Evolutionary conservation across 37 sponge, comb jelly and placozoan species (phyloP).

Genomic region (Oscarella lobularis): DNA sequence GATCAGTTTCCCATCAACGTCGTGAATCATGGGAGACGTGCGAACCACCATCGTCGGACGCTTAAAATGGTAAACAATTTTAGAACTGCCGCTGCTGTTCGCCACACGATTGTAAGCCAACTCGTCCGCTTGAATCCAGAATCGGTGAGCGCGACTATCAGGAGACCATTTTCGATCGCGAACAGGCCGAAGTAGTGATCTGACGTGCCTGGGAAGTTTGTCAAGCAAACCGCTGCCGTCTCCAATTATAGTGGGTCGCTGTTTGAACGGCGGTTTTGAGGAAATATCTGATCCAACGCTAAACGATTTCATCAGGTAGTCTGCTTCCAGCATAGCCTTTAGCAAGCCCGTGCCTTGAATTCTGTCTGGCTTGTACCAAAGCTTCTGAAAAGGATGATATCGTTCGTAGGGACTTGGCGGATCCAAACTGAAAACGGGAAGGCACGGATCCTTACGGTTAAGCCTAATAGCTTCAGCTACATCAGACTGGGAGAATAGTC

Average conservation of each 20-base stretch:
- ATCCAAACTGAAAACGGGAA: slow-evolving; percentile 44
- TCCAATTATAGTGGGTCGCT: slow-evolving; percentile 25
- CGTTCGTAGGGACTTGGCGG: slow-evolving; percentile 25
- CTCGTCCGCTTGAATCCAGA: slow-evolving; percentile 65
- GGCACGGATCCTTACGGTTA: background rate
- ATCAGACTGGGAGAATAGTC: slow-evolving; percentile 32
- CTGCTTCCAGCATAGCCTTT: slow-evolving; percentile 48
- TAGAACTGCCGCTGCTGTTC: background rate
- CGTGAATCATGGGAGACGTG: slow-evolving; percentile 26
- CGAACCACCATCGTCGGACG: slow-evolving; percentile 26
- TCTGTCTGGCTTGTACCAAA: slow-evolving; percentile 21
- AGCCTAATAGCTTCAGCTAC: slow-evolving; percentile 26
- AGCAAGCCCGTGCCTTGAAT: slow-evolving; percentile 22
- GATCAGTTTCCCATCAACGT: slow-evolving; percentile 32
- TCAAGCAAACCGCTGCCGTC: slow-evolving; percentile 16
- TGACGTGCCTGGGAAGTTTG: slow-evolving; percentile 30
- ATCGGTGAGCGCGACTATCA: slow-evolving; percentile 8
- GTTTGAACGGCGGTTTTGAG: slow-evolving; percentile 44
- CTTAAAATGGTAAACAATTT: background rate
- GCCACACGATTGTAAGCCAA: slow-evolving; percentile 6
- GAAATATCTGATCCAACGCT: slow-evolving; percentile 56
- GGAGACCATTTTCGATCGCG: slow-evolving; percentile 19
- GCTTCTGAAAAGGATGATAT: slow-evolving; percentile 57
- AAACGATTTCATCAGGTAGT: slow-evolving; percentile 54
- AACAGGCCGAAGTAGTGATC: slow-evolving; percentile 25